These are phyloP conservation scores for Gnathonemus echidnorhynchus DNA, from an alignment of 2,113 vertebrate genomes.

Conservation along the genomic window DNA sequence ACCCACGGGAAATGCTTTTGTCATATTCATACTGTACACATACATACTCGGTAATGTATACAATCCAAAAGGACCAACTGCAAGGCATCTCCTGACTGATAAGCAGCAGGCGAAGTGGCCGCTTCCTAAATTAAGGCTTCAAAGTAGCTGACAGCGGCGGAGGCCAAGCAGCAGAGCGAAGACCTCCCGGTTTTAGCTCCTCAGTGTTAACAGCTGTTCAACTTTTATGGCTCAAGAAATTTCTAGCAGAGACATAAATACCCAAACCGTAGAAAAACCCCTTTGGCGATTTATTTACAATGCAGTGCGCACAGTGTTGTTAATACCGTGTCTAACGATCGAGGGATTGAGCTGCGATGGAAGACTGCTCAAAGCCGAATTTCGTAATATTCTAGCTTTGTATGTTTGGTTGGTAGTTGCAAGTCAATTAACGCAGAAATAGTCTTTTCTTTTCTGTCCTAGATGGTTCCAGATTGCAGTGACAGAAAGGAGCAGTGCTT, in stretches of 20 bases:
- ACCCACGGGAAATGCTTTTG: background rate
- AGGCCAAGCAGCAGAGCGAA: background rate
- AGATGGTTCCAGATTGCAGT: background rate
- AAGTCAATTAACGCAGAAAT: background rate
- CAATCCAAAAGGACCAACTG: background rate
- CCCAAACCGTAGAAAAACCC: background rate
- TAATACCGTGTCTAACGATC: conserved; percentile 23
- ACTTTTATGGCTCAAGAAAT: conserved; percentile 9
- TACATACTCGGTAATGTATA: background rate
- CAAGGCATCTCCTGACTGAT: background rate
- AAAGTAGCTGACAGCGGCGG: background rate
- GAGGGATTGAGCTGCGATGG: conserved; percentile 49
- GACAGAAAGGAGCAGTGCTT: background rate
- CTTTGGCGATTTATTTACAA: background rate
- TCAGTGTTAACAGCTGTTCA: background rate
- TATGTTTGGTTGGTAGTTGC: background rate
- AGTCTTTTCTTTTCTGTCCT: background rate
- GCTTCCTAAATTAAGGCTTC: conserved; percentile 6
- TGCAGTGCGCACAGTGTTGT: background rate
- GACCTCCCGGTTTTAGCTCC: background rate
- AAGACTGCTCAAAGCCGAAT: conserved; percentile 45
- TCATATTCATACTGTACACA: background rate
- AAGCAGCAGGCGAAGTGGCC: background rate
- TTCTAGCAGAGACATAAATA: conserved; percentile 30
- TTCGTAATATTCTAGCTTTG: background rate